These are phyloP conservation scores for Microcebus ravelobensis DNA, from an alignment of 2,113 vertebrate genomes.

Conservation along the genomic window DNA sequence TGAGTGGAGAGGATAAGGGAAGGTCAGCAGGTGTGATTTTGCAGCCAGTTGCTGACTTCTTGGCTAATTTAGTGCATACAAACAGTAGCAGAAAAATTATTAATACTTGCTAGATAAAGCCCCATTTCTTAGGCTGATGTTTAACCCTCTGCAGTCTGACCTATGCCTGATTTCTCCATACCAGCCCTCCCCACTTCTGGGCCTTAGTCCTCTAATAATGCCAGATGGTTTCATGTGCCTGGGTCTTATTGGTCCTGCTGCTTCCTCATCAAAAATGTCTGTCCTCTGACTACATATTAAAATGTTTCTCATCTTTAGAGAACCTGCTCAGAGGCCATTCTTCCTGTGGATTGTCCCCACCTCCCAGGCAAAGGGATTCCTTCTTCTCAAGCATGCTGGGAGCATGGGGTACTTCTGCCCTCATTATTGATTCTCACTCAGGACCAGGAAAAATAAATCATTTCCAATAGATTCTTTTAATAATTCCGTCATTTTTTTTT, in stretches of 20 bases:
- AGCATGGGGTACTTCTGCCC: not conserved
- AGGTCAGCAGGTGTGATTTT: not conserved
- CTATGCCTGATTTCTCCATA: not conserved
- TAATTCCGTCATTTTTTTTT: not conserved
- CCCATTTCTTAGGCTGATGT: not conserved
- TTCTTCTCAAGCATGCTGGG: not conserved
- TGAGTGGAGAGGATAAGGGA: not conserved
- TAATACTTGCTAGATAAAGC: not conserved
- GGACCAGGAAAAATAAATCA: not conserved
- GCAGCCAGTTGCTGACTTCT: not conserved
- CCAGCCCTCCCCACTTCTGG: not conserved
- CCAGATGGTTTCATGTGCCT: not conserved
- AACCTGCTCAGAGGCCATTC: not conserved
- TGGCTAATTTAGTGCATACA: not conserved
- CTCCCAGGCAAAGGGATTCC: not conserved
- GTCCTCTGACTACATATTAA: not conserved
- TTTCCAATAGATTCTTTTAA: not conserved
- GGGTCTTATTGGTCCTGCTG: not conserved
- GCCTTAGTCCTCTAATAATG: not conserved
- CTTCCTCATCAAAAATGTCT: not conserved
- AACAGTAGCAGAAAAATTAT: too few relatives aligned
- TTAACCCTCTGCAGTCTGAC: not conserved
- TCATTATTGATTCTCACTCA: not conserved
- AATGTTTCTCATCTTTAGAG: not conserved
- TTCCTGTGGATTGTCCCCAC: not conserved